Conservation (phyloP, 1,140 invertebrate species). For the Papilio machaon region DNA sequence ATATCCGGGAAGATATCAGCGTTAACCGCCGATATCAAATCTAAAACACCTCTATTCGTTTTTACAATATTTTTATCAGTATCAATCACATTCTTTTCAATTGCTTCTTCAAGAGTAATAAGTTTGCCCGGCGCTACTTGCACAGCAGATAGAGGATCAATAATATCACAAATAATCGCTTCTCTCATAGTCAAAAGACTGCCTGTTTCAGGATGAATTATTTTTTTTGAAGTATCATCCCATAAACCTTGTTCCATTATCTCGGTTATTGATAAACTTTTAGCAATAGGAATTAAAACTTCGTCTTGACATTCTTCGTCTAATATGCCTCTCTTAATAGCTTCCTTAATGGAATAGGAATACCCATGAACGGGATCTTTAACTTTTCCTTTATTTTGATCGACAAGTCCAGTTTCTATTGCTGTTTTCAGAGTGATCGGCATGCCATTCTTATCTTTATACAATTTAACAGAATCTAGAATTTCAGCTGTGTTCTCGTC, state of each 20-base stretch:
- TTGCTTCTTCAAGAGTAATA: conserved; percentile 90
- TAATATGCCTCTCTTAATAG: conserved; percentile 91
- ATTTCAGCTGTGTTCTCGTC: conserved; percentile 88
- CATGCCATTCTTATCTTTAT: conserved; percentile 82
- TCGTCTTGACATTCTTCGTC: conserved; percentile 90
- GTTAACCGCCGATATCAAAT: conserved; percentile 88
- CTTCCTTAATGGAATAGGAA: conserved; percentile 90
- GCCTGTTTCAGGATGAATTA: conserved; percentile 96
- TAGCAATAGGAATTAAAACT: conserved; percentile 90
- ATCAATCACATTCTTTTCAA: conserved; percentile 89
- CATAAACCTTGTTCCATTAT: conserved; percentile 92
- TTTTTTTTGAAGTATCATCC: conserved; percentile 88
- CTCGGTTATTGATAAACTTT: conserved; percentile 91
- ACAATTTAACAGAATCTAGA: conserved; percentile 83
- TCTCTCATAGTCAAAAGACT: conserved; percentile 88
- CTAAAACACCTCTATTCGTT: conserved; percentile 84
- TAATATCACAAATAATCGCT: conserved; percentile 93
- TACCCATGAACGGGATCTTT: conserved; percentile 92
- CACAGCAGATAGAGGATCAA: conserved; percentile 88
- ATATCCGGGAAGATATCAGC: conserved; percentile 84
- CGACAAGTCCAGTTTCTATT: conserved; percentile 87
- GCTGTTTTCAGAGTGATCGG: conserved; percentile 89
- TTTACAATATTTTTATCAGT: conserved; percentile 87
- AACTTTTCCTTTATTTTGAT: conserved; percentile 89
- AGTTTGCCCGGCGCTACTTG: conserved; percentile 83